phyloP scores from a whole-genome alignment of 2,888 invertebrate genomes.

The Acrocyrtus sp. region DNA sequence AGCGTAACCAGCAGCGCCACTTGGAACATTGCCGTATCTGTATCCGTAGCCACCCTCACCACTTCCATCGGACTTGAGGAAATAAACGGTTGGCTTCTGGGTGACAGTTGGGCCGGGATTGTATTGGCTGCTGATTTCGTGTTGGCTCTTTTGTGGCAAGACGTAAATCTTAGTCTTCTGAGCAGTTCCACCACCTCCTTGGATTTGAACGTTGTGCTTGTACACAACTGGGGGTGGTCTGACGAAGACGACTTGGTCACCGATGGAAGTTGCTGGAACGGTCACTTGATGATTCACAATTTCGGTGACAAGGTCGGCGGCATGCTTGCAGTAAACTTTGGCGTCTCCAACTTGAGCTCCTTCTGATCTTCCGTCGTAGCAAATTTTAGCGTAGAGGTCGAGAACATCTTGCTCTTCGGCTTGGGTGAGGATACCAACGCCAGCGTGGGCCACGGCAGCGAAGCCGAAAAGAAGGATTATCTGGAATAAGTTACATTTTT shows the following conservation, averaged over 20 bases:
- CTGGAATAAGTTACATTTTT: not conserved
- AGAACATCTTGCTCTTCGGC: slow-evolving; percentile 43
- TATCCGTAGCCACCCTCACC: not conserved
- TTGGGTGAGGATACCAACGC: slow-evolving; percentile 35
- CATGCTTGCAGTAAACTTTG: slow-evolving; percentile 39
- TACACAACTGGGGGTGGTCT: slow-evolving; percentile 34
- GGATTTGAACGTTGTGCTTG: slow-evolving; percentile 45
- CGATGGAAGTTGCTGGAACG: slow-evolving; percentile 13
- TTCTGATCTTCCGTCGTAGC: slow-evolving; percentile 17
- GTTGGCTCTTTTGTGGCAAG: slow-evolving; percentile 35
- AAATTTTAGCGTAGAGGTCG: slow-evolving; percentile 21
- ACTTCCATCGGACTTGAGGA: slow-evolving; percentile 32
- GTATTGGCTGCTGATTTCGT: slow-evolving; percentile 40
- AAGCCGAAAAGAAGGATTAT: slow-evolving; percentile 10
- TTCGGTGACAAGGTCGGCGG: slow-evolving; percentile 26
- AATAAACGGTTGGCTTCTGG: slow-evolving; percentile 42
- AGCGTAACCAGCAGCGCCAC: slow-evolving; percentile 38
- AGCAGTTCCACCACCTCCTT: slow-evolving; percentile 28
- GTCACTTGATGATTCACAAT: slow-evolving; percentile 40
- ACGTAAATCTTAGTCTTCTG: slow-evolving; percentile 51
- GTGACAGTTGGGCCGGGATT: slow-evolving; percentile 24
- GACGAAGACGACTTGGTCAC: slow-evolving; percentile 44
- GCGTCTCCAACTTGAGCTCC: slow-evolving; percentile 33
- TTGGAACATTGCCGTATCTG: slow-evolving; percentile 24
- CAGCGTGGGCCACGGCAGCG: slow-evolving; percentile 14